Base-by-base conservation (phyloP, 1,140 invertebrate genomes). In the Chironomus tepperi region DNA sequence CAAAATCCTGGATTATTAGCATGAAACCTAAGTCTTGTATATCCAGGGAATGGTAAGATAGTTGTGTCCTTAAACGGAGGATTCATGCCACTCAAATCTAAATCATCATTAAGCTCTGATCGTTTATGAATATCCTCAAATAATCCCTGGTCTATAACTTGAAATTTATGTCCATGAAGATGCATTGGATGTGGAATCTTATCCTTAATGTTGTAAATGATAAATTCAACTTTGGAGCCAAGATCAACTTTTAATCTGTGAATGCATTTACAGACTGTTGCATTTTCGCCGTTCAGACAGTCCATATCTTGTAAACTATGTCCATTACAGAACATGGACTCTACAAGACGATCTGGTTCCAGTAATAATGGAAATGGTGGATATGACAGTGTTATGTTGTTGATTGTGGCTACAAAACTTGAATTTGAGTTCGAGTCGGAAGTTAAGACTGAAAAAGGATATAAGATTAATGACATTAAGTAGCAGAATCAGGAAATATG, bases 311-410 rank as follows among this genome's bases (percentile, higher is more conserved):
- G 75, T 15, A 67, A 15, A 42, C 74, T 34, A 24, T 75, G 10
- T 42, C 75, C 77, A 75, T 76, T 73, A 72, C 78, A 77, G 76
- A 79, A 81, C 76, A 80, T 76, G 73, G 77, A 76, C 74, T 79
- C 80, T 77, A 80, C 78, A 77, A 81, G 79, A 76, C 88, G 85
- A 24, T 77, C 75, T 2, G 79, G 78, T 78, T 89, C 86, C 9
- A 86, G 85, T 42, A 89, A 78, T 57, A 88, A 74, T 2, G 88
- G 87, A 3, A 87, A 87, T n/a, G 86, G 83, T n/a, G 87, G 88
- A 77, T 84, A 87, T 77, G 83, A 84, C 76, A 88, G 87, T 43
- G 86, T 86, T 2, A 85, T 79, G 76, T 88, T 88, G 78, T 88
- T 85, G 43, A 89, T 81, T 74, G 78, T 78, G 76, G 76, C 80